Conservation (phyloP, 2,113 vertebrate species). For the Gobiocypris rarus region DNA sequence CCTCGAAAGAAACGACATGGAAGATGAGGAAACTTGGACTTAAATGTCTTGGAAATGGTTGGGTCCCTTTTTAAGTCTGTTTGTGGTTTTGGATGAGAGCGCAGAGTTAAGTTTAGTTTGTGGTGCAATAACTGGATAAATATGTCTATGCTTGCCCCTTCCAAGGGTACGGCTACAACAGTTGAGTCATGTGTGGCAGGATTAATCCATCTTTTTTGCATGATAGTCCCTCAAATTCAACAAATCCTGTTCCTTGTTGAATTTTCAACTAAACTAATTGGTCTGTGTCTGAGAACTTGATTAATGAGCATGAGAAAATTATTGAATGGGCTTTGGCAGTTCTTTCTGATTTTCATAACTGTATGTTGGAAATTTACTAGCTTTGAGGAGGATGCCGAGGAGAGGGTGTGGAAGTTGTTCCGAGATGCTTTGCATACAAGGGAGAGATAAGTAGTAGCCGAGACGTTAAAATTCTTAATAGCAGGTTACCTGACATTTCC, state of each 20-base stretch:
- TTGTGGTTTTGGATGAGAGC: constrained; percentile 19
- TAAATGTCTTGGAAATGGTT: constrained; percentile 44
- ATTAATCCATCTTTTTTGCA: background rate
- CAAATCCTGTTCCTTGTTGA: background rate
- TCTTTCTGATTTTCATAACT: background rate
- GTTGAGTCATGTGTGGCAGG: background rate
- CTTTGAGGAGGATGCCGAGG: background rate
- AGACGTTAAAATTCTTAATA: constrained; percentile 52
- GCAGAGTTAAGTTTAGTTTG: constrained; percentile 35
- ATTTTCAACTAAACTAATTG: background rate
- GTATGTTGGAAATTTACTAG: constrained; percentile 21
- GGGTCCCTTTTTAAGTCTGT: constrained; percentile 41
- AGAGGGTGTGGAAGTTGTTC: constrained; percentile 8
- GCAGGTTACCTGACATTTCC: constrained; percentile 55
- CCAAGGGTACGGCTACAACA: constrained; percentile 21
- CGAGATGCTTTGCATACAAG: constrained; percentile 40
- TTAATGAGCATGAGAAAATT: background rate
- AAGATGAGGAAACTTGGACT: constrained; percentile 38
- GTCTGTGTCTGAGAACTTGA: background rate
- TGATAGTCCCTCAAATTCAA: background rate
- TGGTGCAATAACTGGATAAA: constrained; percentile 28
- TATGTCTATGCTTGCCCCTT: constrained; percentile 30
- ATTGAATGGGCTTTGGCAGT: background rate
- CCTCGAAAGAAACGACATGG: constrained; percentile 46
- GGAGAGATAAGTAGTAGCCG: constrained; percentile 37